A percentile compares a stretch with the other conserved stretches of the same genome.
These are phyloP conservation scores for Cabera pusaria DNA, from an alignment of 2,888 invertebrate genomes.

Conservation along the genomic window DNA sequence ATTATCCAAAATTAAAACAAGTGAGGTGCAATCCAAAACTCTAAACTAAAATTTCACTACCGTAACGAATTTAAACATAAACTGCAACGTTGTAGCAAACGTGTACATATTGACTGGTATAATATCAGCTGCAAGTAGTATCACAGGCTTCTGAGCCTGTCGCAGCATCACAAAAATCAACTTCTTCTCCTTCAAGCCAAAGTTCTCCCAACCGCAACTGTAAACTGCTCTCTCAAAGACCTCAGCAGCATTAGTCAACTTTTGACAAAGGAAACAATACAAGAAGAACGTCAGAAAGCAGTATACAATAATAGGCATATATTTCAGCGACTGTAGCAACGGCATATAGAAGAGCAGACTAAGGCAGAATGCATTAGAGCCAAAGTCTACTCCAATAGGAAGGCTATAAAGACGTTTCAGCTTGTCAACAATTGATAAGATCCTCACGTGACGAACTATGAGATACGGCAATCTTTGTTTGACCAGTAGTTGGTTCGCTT, in stretches of 20 bases:
- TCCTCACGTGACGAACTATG: conserved; percentile 50
- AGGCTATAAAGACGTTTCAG: conserved; percentile 58
- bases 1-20: no score
- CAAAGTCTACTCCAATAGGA: conserved; percentile 66
- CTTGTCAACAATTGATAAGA: conserved; percentile 46
- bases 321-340: conserved; percentile 52
- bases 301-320: conserved; percentile 56
- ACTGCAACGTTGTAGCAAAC: conserved; percentile 62
- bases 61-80: conserved; percentile 68
- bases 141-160: conserved; percentile 59
- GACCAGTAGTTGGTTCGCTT: conserved; percentile 35
- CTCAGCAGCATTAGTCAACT: conserved; percentile 59
- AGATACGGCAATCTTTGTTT: conserved; percentile 45
- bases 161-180: conserved; percentile 54
- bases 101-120: conserved; percentile 70
- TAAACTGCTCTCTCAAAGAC: conserved; percentile 60
- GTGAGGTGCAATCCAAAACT: no score
- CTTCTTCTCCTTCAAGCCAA: conserved; percentile 53
- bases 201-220: conserved; percentile 71
- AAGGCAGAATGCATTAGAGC: conserved; percentile 59
- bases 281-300: conserved; percentile 63
- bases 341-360: conserved; percentile 59
- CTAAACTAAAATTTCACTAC: conserved; percentile 47
- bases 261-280: conserved; percentile 67
- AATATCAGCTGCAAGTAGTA: conserved; percentile 63